Percentiles rank a stretch among this genome's conserved stretches.
These are phyloP conservation scores for Alentia gelatinosa DNA, from an alignment of 2,888 invertebrate genomes.

Conservation along the genomic window DNA sequence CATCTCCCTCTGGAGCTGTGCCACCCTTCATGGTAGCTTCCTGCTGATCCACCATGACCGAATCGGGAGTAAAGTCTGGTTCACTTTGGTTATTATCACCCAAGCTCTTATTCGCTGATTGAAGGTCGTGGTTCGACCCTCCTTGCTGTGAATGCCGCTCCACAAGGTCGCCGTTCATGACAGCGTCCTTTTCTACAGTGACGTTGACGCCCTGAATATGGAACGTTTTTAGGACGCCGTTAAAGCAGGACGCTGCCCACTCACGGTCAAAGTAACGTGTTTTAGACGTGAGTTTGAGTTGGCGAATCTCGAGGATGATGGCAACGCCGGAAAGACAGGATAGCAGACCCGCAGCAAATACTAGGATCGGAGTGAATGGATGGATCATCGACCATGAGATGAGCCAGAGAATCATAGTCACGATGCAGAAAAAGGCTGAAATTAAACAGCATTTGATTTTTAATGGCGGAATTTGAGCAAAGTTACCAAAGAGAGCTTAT, in stretches of 20 bases:
- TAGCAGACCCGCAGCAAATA: neutral
- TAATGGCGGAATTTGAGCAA: too few relatives aligned
- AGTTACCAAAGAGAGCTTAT: too few relatives aligned
- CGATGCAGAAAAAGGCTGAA: neutral
- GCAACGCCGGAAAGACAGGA: neutral
- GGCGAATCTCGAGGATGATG: neutral
- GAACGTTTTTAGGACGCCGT: neutral
- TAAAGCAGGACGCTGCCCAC: conserved; percentile 6
- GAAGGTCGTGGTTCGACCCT: neutral
- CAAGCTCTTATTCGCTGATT: neutral
- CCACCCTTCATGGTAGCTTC: neutral
- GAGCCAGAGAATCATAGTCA: conserved; percentile 1
- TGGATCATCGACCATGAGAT: conserved; percentile 2
- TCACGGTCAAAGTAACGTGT: neutral
- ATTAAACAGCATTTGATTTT: too few relatives aligned
- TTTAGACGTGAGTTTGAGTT: neutral
- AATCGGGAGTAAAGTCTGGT: neutral
- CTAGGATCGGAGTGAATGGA: neutral
- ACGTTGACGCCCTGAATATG: neutral
- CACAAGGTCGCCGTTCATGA: neutral
- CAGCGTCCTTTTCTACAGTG: neutral
- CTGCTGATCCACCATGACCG: neutral
- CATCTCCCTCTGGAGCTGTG: neutral
- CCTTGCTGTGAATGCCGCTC: neutral
- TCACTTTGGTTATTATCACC: neutral